Evolutionary conservation across 2,797 vertebrate species (phyloP).

Genomic region (Ceyx erithaca): DNA sequence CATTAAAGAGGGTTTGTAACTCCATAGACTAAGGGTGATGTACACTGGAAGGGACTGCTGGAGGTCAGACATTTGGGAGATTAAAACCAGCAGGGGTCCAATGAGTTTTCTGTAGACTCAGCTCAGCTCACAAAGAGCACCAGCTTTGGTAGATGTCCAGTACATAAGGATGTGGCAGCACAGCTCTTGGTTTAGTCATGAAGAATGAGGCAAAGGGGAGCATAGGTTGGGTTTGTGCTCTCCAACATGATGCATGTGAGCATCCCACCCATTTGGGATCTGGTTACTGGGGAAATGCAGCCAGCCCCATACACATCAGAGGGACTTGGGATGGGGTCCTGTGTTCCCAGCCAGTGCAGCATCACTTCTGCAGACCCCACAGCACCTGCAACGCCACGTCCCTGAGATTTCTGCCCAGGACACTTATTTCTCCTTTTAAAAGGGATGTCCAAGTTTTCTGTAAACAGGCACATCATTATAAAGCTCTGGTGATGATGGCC

Average conservation of each 20-base stretch:
- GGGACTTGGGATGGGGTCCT: not conserved
- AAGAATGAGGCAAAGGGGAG: not conserved
- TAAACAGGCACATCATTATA: not conserved
- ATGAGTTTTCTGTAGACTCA: not conserved
- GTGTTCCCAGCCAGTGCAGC: not conserved
- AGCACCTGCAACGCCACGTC: not conserved
- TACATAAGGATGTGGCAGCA: not conserved
- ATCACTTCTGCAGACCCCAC: accelerated
- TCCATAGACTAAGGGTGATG: not conserved
- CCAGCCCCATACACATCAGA: accelerated
- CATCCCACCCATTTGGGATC: not conserved
- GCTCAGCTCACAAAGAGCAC: not conserved
- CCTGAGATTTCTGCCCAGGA: not conserved
- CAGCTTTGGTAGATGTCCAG: not conserved
- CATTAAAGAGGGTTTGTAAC: not conserved
- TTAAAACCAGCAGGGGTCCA: not conserved
- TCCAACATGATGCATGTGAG: not conserved
- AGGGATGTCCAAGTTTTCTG: not conserved
- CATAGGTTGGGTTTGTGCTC: not conserved
- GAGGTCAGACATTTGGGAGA: not conserved
- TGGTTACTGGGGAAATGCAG: not conserved
- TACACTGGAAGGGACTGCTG: not conserved
- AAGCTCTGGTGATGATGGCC: not conserved
- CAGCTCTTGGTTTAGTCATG: not conserved
- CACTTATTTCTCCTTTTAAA: not conserved